Conservation (phyloP, 2,113 vertebrate genomes). For the Fukomys damarensis region DNA sequence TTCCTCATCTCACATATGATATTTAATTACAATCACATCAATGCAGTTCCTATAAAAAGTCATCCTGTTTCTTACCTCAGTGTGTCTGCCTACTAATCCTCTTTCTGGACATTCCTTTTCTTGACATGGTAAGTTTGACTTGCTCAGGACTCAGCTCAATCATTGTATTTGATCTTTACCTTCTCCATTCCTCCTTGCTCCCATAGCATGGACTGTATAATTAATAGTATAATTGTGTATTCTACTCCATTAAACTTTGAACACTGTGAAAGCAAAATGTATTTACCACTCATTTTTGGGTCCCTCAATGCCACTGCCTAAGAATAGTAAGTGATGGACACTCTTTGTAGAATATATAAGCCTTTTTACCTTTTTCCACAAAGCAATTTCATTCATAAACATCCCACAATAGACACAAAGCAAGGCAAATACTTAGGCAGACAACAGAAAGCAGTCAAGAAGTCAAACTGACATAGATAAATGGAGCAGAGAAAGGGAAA, state of each 20-base stretch:
- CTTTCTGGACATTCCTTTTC: constrained; percentile 14
- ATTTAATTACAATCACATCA: constrained; percentile 19
- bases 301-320: background rate
- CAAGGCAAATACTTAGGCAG: constrained; percentile 9
- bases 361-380: background rate
- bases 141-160: background rate
- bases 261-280: constrained; percentile 10
- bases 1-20: background rate
- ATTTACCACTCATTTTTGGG: background rate
- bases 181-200: background rate
- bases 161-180: background rate
- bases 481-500: background rate
- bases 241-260: background rate
- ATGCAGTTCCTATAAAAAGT: background rate
- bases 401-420: background rate
- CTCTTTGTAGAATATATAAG: background rate
- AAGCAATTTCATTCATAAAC: constrained; percentile 29
- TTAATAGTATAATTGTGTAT: background rate
- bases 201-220: background rate
- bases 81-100: background rate
- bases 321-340: background rate
- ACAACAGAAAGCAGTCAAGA: background rate
- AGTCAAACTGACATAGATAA: background rate
- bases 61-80: background rate
- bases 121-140: background rate